These are phyloP conservation scores for Thomomys bottae DNA, from an alignment of 2,113 vertebrate genomes.

Conservation along the genomic window DNA sequence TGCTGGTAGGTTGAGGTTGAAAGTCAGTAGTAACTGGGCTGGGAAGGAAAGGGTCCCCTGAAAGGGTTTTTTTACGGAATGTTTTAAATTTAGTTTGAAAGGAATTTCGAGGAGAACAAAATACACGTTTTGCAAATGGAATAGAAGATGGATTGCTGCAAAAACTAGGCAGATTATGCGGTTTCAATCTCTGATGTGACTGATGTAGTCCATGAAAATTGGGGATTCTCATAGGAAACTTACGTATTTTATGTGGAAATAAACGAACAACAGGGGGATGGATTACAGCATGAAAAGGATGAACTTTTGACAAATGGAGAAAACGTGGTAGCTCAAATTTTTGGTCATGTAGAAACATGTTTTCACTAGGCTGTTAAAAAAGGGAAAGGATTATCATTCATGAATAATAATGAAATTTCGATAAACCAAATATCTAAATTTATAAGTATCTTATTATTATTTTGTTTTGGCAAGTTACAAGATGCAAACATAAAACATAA, in stretches of 20 bases:
- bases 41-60: background rate
- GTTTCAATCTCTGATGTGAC: background rate
- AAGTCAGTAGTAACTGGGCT: no score
- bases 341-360: background rate
- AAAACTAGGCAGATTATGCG: background rate
- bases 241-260: background rate
- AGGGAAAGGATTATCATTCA: background rate
- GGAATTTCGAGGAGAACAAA: background rate
- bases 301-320: background rate
- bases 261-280: fast-evolving
- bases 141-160: background rate
- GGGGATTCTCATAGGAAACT: background rate
- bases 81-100: background rate
- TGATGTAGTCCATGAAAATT: background rate
- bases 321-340: background rate
- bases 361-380: slow-evolving; percentile 6
- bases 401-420: background rate
- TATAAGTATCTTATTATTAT: background rate
- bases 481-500: background rate
- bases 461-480: background rate
- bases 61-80: no score
- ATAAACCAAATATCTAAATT: background rate
- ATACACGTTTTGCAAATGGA: background rate
- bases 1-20: background rate
- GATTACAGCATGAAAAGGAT: background rate